Evolutionary conservation across 2,888 invertebrate genomes (phyloP).

Genomic region (Trissonchulus sp.): DNA sequence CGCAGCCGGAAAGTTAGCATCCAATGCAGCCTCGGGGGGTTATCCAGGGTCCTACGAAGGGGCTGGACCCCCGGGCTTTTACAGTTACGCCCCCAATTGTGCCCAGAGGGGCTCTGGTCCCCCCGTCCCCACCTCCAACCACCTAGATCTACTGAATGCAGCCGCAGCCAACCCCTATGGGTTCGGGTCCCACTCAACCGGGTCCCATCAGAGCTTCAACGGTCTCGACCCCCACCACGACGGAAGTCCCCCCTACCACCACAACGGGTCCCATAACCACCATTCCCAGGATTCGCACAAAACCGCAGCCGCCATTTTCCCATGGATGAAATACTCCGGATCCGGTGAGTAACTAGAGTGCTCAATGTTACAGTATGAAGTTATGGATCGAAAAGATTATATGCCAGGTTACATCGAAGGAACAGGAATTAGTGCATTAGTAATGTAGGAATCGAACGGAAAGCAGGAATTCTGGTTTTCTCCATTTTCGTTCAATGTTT

Average conservation of each 20-base stretch:
- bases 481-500: too few species aligned
- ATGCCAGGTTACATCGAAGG: too few species aligned
- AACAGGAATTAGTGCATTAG: too few species aligned
- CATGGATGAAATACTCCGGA: constrained; percentile 19
- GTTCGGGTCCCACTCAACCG: neutral
- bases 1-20: neutral
- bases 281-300: neutral
- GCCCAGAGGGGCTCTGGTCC: neutral
- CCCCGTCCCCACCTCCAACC: neutral
- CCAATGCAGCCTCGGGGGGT: neutral
- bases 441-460: too few species aligned
- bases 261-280: neutral
- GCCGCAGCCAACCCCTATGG: constrained; percentile 2
- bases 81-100: neutral
- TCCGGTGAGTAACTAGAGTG: neutral
- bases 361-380: too few species aligned
- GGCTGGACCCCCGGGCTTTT: neutral
- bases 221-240: neutral
- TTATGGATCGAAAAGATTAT: too few species aligned
- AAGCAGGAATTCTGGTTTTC: too few species aligned
- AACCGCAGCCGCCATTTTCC: constrained; percentile 14
- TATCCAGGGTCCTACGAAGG: too few species aligned
- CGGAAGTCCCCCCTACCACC: neutral
- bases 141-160: constrained; percentile 4
- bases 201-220: neutral